These are phyloP conservation scores for Chrosomus eos DNA, from an alignment of 2,797 vertebrate genomes.

Conservation along the genomic window DNA sequence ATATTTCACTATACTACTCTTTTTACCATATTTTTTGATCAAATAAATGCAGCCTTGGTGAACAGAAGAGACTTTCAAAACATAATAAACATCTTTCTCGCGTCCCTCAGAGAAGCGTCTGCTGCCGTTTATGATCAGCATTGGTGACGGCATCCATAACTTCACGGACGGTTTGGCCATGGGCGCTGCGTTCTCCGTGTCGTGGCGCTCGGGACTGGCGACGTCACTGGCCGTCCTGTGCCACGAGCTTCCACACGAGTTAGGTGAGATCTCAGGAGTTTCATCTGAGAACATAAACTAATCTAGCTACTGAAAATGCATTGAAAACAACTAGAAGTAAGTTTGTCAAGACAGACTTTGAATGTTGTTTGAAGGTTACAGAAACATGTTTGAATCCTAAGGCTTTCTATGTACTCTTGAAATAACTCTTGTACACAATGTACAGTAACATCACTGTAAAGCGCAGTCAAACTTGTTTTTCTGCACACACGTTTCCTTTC, in stretches of 20 bases:
- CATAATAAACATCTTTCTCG: not conserved
- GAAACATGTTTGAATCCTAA: not conserved
- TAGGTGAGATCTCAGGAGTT: constrained; percentile 66
- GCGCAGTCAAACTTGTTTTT: not conserved
- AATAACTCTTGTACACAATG: not conserved
- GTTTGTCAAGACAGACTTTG: not conserved
- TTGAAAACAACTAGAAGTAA: not conserved
- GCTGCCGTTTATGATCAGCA: constrained; percentile 87
- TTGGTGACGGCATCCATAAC: constrained; percentile 88
- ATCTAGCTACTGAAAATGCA: not conserved
- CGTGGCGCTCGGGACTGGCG: constrained; percentile 87
- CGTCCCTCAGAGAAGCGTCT: constrained; percentile 77
- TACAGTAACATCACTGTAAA: not conserved
- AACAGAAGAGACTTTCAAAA: not conserved
- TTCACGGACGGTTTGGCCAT: constrained; percentile 89
- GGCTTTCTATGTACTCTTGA: not conserved
- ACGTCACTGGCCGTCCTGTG: constrained; percentile 88
- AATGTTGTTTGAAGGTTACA: not conserved
- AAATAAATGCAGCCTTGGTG: not conserved
- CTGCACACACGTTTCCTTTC: not conserved
- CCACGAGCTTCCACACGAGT: constrained; percentile 88
- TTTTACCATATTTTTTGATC: not conserved
- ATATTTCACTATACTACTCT: not conserved
- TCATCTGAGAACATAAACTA: too few species aligned
- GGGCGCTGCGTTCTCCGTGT: constrained; percentile 87